phyloP scores from a whole-genome alignment of 2,113 vertebrate species.

The Mesoclemmys tuberculata region DNA sequence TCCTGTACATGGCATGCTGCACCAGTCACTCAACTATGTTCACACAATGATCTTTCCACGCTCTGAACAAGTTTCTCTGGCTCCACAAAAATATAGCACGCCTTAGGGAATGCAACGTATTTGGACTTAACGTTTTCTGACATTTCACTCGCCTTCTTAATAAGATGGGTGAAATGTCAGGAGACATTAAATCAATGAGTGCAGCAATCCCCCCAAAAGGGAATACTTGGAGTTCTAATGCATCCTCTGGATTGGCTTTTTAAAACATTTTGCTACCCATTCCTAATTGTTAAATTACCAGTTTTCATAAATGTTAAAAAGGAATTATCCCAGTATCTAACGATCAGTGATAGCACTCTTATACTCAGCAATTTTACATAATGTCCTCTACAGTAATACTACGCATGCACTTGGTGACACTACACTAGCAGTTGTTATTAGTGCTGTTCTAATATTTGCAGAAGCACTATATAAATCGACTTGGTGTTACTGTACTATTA shows the following conservation, averaged over 20 bases:
- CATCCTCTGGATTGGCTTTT: slow-evolving; percentile 8
- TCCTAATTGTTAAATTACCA: not conserved
- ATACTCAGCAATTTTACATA: accelerated
- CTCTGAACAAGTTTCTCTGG: not conserved
- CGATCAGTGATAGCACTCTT: not conserved
- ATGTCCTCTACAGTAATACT: not conserved
- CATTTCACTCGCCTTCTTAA: slow-evolving; percentile 54
- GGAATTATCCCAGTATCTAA: accelerated
- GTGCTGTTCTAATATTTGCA: not conserved
- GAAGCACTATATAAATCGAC: not conserved
- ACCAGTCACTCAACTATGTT: not conserved
- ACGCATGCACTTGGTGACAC: accelerated
- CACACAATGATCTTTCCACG: not conserved
- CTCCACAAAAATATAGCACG: not conserved
- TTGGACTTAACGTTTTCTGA: slow-evolving; percentile 66
- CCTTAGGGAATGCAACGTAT: slow-evolving; percentile 21
- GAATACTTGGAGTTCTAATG: not conserved
- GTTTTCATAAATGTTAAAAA: not conserved
- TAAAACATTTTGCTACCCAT: not conserved
- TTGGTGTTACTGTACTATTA: accelerated
- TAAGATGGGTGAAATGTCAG: slow-evolving; percentile 61
- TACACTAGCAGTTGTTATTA: not conserved
- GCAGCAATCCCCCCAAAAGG: not conserved
- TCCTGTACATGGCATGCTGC: accelerated
- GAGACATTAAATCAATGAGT: slow-evolving; percentile 34